Evolutionary conservation across 2,797 vertebrate genomes (phyloP).

Genomic region (Phaenicophaeus curvirostris): DNA sequence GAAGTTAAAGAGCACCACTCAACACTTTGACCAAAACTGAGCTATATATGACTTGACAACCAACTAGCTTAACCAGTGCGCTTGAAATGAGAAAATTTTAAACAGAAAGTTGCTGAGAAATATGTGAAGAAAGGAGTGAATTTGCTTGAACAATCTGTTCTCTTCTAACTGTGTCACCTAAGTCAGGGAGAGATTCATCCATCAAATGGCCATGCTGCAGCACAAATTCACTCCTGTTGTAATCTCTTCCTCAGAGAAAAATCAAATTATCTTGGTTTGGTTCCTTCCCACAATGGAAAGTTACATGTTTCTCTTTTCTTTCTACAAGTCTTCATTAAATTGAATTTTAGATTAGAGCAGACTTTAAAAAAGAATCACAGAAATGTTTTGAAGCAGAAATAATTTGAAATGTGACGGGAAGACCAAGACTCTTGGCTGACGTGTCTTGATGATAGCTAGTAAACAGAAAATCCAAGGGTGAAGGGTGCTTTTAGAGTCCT

Average conservation of each 20-base stretch:
- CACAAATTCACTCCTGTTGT: too few relatives aligned
- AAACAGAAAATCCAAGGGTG: not conserved
- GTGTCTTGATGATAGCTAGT: not conserved
- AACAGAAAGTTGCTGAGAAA: not conserved
- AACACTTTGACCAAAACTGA: not conserved
- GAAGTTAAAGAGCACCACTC: not conserved
- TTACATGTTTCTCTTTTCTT: too few relatives aligned
- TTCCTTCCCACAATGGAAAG: too few relatives aligned
- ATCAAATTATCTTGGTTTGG: too few relatives aligned
- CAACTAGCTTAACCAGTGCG: not conserved
- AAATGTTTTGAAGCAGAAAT: not conserved
- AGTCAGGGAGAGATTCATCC: not conserved
- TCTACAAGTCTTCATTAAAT: too few relatives aligned
- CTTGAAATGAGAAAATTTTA: not conserved
- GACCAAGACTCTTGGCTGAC: not conserved
- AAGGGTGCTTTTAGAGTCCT: too few relatives aligned
- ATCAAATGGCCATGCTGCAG: too few relatives aligned
- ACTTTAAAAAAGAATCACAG: not conserved
- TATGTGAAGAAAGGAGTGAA: not conserved
- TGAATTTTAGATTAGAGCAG: too few relatives aligned
- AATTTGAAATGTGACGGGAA: not conserved
- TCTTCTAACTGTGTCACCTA: not conserved
- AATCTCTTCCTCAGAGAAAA: too few relatives aligned
- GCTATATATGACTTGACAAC: not conserved
- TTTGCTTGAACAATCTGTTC: not conserved